Conservation (phyloP, 2,888 invertebrate species). For the Mimachlamys varia region DNA sequence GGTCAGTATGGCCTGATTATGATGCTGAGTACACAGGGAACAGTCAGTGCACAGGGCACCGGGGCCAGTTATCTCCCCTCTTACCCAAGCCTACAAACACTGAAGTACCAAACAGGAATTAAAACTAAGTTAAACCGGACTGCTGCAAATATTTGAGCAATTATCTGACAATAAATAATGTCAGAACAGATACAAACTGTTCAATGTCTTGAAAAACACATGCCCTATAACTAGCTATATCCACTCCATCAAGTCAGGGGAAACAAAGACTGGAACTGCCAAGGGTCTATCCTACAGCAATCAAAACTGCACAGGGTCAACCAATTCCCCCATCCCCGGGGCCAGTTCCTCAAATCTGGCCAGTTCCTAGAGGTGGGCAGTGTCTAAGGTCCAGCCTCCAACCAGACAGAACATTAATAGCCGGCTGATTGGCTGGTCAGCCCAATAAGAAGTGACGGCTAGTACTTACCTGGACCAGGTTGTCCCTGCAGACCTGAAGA, state of each 20-base stretch:
- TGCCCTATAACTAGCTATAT: background rate
- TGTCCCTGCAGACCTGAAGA: background rate
- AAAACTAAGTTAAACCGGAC: background rate
- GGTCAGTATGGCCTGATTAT: background rate
- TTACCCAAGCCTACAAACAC: background rate
- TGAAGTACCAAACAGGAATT: background rate
- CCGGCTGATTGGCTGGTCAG: background rate
- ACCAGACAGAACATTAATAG: background rate
- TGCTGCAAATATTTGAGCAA: background rate
- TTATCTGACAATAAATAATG: conserved; percentile 8
- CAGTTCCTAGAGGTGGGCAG: background rate
- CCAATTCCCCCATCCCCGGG: background rate
- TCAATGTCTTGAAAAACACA: background rate
- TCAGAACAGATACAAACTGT: background rate
- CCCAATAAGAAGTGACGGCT: background rate
- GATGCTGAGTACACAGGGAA: background rate
- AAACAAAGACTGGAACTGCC: too few relatives aligned
- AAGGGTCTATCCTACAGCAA: background rate
- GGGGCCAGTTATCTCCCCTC: background rate
- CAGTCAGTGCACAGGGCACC: background rate
- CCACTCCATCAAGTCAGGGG: too few relatives aligned
- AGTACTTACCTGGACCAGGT: background rate
- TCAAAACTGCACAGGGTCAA: background rate
- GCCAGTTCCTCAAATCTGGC: background rate
- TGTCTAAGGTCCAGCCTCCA: background rate